phyloP scores from a whole-genome alignment of 1,140 invertebrate genomes.

The Trachymyrmex cornetzi region DNA sequence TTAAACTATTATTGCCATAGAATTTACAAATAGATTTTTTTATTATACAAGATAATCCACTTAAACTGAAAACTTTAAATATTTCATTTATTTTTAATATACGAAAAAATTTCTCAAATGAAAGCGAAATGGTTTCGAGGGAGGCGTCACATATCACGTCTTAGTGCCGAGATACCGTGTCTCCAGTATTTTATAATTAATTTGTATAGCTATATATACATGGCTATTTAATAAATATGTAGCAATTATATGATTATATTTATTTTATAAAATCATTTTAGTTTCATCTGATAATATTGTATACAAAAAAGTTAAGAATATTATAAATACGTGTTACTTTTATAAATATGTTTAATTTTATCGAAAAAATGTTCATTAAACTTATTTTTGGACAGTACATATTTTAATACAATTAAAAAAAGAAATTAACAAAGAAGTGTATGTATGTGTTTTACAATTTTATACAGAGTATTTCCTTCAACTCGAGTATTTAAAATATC shows the following conservation, averaged over 20 bases:
- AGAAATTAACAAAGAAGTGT: background rate
- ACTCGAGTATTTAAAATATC: no score
- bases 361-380: background rate
- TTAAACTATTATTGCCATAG: slow-evolving; percentile 22
- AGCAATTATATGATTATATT: slow-evolving; percentile 25
- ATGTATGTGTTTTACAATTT: background rate
- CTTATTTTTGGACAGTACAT: background rate
- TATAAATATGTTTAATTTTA: slow-evolving; percentile 21
- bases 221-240: slow-evolving; percentile 11
- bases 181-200: background rate
- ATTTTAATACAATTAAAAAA: slow-evolving; percentile 18
- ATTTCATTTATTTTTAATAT: no score
- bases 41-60: background rate
- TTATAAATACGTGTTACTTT: slow-evolving; percentile 21
- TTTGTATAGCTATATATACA: background rate
- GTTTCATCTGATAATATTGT: slow-evolving; percentile 19
- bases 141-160: no score
- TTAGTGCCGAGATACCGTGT: no score
- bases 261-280: slow-evolving; percentile 44
- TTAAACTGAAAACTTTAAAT: no score
- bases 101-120: no score
- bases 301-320: slow-evolving; percentile 34
- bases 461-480: no score
- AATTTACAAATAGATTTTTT: slow-evolving; percentile 67
- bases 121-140: no score